Percentiles rank a stretch among this genome's conserved stretches.
Evolutionary conservation across 2,113 vertebrate species (phyloP).

Genomic region (Syngnathoides biaculeatus): DNA sequence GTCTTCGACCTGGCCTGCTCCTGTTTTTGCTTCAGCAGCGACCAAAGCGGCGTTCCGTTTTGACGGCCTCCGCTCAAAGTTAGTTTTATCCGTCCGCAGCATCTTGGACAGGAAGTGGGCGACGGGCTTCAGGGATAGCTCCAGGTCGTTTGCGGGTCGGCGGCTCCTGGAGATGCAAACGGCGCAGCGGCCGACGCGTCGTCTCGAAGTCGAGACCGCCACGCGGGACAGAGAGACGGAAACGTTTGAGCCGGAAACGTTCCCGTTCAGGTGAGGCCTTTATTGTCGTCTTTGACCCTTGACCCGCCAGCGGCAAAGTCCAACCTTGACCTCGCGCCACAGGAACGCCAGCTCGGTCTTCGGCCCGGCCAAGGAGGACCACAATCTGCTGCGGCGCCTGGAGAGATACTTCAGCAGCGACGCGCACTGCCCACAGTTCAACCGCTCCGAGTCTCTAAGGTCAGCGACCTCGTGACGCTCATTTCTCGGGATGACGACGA

Average conservation of each 20-base stretch:
- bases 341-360: constrained; percentile 81
- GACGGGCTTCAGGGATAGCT: constrained; percentile 38
- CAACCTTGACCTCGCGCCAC: background rate
- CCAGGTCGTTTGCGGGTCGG: constrained; percentile 59
- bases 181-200: background rate
- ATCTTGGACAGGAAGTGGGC: constrained; percentile 77
- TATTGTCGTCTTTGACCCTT: background rate
- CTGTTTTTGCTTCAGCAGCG: too few species aligned
- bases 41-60: too few species aligned
- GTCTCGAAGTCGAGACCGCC: constrained; percentile 30
- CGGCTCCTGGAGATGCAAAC: constrained; percentile 72
- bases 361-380: constrained; percentile 78
- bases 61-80: background rate
- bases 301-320: too few species aligned
- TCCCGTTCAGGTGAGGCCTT: constrained; percentile 58
- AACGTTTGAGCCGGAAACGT: constrained; percentile 31
- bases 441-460: constrained; percentile 88
- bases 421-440: constrained; percentile 85
- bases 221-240: constrained; percentile 47
- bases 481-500: too few species aligned
- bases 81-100: constrained; percentile 48
- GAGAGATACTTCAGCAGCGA: constrained; percentile 82
- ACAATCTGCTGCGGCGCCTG: constrained; percentile 77
- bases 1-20: too few species aligned
- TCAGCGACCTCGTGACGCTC: constrained; percentile 28